Base-by-base conservation (phyloP, 2,888 invertebrate genomes). In the Rhingia rostrata region DNA sequence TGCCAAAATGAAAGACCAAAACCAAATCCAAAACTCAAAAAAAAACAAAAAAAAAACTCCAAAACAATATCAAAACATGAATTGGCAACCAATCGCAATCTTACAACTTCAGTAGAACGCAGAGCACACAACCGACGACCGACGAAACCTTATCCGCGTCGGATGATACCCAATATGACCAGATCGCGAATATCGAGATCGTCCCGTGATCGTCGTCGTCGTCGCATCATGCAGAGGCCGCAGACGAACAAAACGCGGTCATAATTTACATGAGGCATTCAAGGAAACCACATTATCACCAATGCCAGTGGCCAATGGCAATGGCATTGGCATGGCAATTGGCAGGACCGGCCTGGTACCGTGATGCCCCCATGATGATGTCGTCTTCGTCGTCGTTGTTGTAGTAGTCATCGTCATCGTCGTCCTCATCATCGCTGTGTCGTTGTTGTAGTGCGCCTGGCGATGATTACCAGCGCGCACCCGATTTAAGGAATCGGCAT, bases 251-350 rank as follows among this genome's bases (percentile, higher is more conserved):
- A 70, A 84, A 84, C 74, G 84, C 80, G 80, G 74, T 84, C 84
- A 84, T 84, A 84, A 84, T 80, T 84, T 84, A 80, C 84, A 84
- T 80, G 84, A 80, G 39, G 60, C 74, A 84, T 84, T 84, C 80
- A 80, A 64, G 80, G 84, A 75, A 84, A 84, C 66, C 84, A 84
- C 84, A 84, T 80, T 84, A 84, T 84, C 84, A 84, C 47, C 61
- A 79, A 47, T 66, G 83, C 79, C 75, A 66, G 60, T 72, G 74
- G 79, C 74, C 80, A 56, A 37, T 56, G 54, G 35, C 80, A 45
- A 45, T 45, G 43, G 43, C 43, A 43, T 12, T 43, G 43, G 12
- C 43, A 64, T 75, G 80, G 84, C 64, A 56, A 72, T 53, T 72
- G 78, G 67, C 72, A 78, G 74, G 37, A 67, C 45, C 54, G 61